Evolutionary conservation across 2,888 invertebrate species (phyloP).

Genomic region (Lathronympha strigana): DNA sequence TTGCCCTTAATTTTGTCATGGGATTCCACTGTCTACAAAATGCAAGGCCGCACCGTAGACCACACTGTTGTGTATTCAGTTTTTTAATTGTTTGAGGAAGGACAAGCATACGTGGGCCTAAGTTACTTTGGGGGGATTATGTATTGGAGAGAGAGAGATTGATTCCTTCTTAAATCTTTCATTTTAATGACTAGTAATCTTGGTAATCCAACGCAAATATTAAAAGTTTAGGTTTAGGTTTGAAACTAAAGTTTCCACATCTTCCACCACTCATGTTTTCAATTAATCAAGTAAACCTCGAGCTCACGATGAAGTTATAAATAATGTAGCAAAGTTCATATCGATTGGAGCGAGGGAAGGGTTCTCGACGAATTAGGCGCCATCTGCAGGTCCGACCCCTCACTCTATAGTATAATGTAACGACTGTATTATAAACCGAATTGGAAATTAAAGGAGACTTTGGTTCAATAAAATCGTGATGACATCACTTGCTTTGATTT

Average conservation of each 20-base stretch:
- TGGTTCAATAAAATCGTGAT: slow-evolving; percentile 25
- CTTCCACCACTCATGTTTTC: not conserved
- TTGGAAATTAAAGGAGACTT: slow-evolving; percentile 31
- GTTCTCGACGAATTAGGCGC: slow-evolving; percentile 36
- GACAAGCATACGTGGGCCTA: no score
- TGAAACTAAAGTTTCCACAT: not conserved
- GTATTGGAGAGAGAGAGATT: no score
- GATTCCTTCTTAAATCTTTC: no score
- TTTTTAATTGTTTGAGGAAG: no score
- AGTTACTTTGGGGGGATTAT: no score
- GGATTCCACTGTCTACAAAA: no score
- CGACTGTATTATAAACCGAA: slow-evolving; percentile 41
- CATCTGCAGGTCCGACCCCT: slow-evolving; percentile 35
- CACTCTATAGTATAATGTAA: slow-evolving; percentile 29
- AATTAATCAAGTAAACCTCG: slow-evolving; percentile 29
- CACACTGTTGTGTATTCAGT: no score
- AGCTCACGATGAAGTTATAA: slow-evolving; percentile 39
- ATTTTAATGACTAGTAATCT: no score
- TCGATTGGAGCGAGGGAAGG: slow-evolving; percentile 38
- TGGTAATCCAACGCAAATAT: no score
- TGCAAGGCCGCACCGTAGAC: no score
- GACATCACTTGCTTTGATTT: slow-evolving; percentile 8
- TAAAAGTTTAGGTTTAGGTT: not conserved
- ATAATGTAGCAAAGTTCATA: slow-evolving; percentile 42
- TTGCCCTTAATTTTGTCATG: no score